These are phyloP conservation scores for Protomyctophum bolini DNA, from an alignment of 2,113 vertebrate species.

Conservation along the genomic window DNA sequence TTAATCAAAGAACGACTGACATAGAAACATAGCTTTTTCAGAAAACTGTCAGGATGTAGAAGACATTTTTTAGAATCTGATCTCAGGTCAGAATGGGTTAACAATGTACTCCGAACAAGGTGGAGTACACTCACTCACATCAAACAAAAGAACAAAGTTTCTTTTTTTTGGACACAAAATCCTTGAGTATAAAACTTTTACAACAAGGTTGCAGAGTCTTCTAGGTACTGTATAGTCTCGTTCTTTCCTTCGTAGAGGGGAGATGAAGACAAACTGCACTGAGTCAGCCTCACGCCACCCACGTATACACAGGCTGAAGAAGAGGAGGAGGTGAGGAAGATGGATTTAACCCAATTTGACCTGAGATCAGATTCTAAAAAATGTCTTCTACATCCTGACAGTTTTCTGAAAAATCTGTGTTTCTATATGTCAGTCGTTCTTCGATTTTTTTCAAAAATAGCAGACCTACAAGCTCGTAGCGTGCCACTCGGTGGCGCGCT, in stretches of 20 bases:
- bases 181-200: conserved; percentile 66
- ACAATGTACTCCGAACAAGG: not conserved
- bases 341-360: conserved; percentile 51
- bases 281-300: conserved; percentile 63
- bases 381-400: too few species aligned
- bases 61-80: too few species aligned
- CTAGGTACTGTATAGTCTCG: conserved; percentile 44
- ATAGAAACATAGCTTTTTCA: too few species aligned
- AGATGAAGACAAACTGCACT: conserved; percentile 61
- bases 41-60: too few species aligned
- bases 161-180: conserved; percentile 46
- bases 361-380: too few species aligned
- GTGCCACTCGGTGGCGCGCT: too few species aligned
- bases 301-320: conserved; percentile 63
- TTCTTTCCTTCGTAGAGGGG: conserved; percentile 16
- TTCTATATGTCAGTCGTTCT: too few species aligned
- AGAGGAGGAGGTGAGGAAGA: conserved; percentile 57
- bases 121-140: not conserved
- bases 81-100: too few species aligned
- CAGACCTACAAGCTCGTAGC: too few species aligned
- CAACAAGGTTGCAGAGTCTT: conserved; percentile 66
- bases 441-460: too few species aligned
- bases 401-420: too few species aligned
- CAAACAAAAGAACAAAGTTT: conserved; percentile 32
- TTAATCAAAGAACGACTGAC: too few species aligned